Percentiles rank a stretch among this genome's conserved stretches.
phyloP scores from a whole-genome alignment of 2,797 vertebrate genomes.

The Gadopsis marmoratus region DNA sequence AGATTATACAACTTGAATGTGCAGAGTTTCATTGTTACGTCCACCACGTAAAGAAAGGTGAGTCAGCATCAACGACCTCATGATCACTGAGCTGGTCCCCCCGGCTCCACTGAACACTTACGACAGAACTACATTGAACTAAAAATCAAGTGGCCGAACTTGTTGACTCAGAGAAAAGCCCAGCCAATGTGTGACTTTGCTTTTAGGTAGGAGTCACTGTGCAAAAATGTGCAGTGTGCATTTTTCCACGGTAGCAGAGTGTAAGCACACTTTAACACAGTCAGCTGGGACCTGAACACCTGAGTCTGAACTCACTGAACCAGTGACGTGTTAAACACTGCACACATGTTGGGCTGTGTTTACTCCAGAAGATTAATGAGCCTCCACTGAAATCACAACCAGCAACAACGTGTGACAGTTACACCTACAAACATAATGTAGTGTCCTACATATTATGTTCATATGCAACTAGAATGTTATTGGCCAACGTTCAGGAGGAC shows the following conservation, averaged over 20 bases:
- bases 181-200: conserved; percentile 19
- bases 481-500: background rate
- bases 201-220: background rate
- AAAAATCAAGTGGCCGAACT: conserved; percentile 47
- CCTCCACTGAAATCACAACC: background rate
- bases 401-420: background rate
- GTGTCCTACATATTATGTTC: background rate
- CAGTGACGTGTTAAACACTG: background rate
- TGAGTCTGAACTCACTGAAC: background rate
- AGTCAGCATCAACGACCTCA: background rate
- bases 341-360: background rate
- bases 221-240: background rate
- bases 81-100: conserved; percentile 15
- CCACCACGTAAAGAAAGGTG: background rate
- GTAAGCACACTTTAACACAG: conserved; percentile 38
- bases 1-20: background rate
- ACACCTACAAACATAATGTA: background rate
- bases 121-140: conserved; percentile 27
- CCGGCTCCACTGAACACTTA: conserved; percentile 15
- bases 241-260: conserved; percentile 20
- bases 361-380: conserved; percentile 20
- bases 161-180: background rate
- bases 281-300: conserved; percentile 14
- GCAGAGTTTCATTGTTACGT: background rate
- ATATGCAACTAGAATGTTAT: background rate